Percentiles rank a stretch among this genome's conserved stretches.
phyloP scores from a whole-genome alignment of 2,113 vertebrate species.

The Caracal caracal region DNA sequence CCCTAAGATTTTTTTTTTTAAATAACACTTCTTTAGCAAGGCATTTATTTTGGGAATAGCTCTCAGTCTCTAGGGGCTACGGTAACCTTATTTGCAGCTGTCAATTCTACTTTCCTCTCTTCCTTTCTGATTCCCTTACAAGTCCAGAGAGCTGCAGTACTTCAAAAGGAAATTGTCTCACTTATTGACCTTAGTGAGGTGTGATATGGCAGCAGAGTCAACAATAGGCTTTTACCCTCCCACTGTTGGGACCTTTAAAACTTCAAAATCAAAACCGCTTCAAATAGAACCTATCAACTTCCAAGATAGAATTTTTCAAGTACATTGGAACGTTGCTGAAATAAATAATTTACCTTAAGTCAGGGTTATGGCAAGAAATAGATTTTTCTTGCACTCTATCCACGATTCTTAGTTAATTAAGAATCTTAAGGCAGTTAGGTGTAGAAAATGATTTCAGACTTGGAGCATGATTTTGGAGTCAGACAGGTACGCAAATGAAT shows the following conservation, averaged over 20 bases:
- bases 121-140: not conserved
- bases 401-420: not conserved
- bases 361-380: not conserved
- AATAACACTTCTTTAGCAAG: not conserved
- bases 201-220: not conserved
- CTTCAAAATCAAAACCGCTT: slow-evolving; percentile 11
- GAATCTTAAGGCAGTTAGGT: not conserved
- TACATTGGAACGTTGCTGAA: not conserved
- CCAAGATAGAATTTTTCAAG: not conserved
- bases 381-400: not conserved
- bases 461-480: not conserved
- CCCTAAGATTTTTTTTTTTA: not conserved
- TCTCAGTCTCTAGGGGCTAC: not conserved
- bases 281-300: not conserved
- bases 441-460: not conserved
- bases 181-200: not conserved
- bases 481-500: not conserved
- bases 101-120: not conserved
- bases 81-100: not conserved
- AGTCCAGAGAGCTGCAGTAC: not conserved
- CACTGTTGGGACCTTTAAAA: not conserved
- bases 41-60: not conserved
- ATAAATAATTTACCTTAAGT: not conserved
- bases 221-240: not conserved
- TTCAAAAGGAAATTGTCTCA: not conserved